Conservation (phyloP, 2,797 vertebrate species). For the Acanthopagrus latus region DNA sequence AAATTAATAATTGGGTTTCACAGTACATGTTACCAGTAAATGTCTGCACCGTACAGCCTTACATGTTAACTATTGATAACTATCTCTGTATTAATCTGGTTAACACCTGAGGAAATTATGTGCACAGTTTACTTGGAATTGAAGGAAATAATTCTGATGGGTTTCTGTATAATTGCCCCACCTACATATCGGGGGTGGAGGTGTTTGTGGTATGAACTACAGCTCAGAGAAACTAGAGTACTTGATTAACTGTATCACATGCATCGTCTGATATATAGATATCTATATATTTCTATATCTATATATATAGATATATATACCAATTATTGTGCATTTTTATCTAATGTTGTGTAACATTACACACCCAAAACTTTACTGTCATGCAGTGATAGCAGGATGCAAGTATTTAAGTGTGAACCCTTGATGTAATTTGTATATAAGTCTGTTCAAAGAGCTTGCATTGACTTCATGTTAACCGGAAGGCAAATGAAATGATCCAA, state of each 20-base stretch:
- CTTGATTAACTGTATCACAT: not conserved
- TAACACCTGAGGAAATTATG: not conserved
- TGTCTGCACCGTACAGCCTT: not conserved
- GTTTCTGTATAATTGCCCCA: not conserved
- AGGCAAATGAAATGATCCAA: not conserved
- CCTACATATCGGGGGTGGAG: not conserved
- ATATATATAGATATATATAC: too few relatives aligned
- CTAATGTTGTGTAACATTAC: not conserved
- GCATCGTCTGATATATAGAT: too few relatives aligned
- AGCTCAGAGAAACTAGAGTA: not conserved
- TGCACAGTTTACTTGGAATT: not conserved
- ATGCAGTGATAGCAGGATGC: not conserved
- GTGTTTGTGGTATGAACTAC: not conserved
- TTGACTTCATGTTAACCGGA: not conserved
- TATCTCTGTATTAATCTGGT: not conserved
- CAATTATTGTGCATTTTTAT: not conserved
- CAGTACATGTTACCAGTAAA: not conserved
- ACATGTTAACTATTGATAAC: not conserved
- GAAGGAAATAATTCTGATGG: not conserved
- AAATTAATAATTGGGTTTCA: not conserved
- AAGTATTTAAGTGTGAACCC: not conserved
- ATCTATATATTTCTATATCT: too few relatives aligned
- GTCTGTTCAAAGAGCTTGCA: too few relatives aligned
- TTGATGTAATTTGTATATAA: not conserved
- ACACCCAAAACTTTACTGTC: not conserved